Percentiles rank a stretch among this genome's conserved stretches.
phyloP scores from a whole-genome alignment of 1,140 invertebrate genomes.

The Trichomalopsis sarcophagae region DNA sequence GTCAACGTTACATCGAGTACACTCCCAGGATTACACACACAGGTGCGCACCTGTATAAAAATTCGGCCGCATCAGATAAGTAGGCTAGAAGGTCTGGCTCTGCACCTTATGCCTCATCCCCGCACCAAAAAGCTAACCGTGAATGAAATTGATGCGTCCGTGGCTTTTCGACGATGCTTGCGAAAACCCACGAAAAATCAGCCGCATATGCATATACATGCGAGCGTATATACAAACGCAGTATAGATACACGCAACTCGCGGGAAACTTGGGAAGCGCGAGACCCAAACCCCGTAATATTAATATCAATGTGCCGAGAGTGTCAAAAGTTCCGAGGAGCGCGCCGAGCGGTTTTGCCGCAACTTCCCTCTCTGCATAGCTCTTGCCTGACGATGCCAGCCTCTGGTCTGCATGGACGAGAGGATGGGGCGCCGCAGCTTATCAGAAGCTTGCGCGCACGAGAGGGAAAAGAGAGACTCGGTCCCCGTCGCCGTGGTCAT shows the following conservation, averaged over 20 bases:
- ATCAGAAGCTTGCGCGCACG: neutral
- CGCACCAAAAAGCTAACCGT: conserved; percentile 23
- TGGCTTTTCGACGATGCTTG: conserved; percentile 27
- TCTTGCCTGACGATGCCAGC: neutral
- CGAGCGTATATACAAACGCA: neutral
- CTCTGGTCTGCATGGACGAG: neutral
- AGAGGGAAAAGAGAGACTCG: conserved; percentile 2
- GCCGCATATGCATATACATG: neutral
- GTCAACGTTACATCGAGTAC: conserved; percentile 25
- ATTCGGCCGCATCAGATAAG: conserved; percentile 35
- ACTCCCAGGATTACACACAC: neutral
- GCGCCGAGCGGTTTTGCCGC: conserved; percentile 14
- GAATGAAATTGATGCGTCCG: conserved; percentile 29
- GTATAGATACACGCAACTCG: neutral
- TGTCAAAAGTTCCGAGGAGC: conserved; percentile 60
- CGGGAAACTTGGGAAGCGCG: neutral
- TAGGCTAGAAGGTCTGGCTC: conserved; percentile 26
- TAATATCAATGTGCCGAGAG: conserved; percentile 63
- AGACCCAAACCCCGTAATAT: conserved; percentile 57
- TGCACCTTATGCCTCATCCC: neutral
- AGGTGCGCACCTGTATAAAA: neutral
- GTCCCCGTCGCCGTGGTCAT: neutral
- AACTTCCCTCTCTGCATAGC: neutral
- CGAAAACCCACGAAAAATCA: neutral
- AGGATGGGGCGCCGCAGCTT: neutral